Percentiles rank a stretch among this genome's conserved stretches.
Evolutionary conservation across 2,797 vertebrate genomes (phyloP).

Genomic region (Taenioides sp.): DNA sequence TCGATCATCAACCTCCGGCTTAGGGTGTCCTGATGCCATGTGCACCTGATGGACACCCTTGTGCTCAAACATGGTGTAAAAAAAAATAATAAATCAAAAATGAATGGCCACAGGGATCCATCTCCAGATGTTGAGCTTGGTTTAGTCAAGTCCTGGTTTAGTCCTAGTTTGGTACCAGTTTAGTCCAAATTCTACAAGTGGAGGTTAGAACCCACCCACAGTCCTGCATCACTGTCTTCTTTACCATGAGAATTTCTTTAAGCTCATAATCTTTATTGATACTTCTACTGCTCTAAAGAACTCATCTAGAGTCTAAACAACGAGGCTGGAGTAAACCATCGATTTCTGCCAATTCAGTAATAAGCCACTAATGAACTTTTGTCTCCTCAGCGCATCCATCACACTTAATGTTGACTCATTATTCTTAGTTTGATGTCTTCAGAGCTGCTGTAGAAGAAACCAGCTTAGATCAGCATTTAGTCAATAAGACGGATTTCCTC

Average conservation of each 20-base stretch:
- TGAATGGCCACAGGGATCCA: too few relatives aligned
- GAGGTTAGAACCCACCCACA: too few relatives aligned
- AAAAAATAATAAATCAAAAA: too few relatives aligned
- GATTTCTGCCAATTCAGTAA: slow-evolving; percentile 46
- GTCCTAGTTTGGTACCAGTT: too few relatives aligned
- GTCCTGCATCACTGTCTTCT: too few relatives aligned
- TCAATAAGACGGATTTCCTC: slow-evolving; percentile 46
- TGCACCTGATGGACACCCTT: too few relatives aligned
- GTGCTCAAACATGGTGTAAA: too few relatives aligned
- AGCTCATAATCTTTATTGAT: slow-evolving; percentile 56
- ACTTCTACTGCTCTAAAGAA: slow-evolving; percentile 36
- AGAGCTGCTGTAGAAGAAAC: slow-evolving; percentile 54
- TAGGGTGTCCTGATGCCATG: too few relatives aligned
- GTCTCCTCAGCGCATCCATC: slow-evolving; percentile 29
- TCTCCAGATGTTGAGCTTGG: too few relatives aligned
- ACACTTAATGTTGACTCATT: slow-evolving; percentile 46
- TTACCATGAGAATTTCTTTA: slow-evolving; percentile 21
- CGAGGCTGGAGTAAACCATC: slow-evolving; percentile 12
- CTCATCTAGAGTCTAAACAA: slow-evolving; percentile 40
- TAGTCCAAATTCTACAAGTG: too few relatives aligned
- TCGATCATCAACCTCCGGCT: too few relatives aligned
- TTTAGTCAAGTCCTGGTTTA: too few relatives aligned
- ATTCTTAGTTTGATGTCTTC: slow-evolving; percentile 56
- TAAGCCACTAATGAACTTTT: slow-evolving; percentile 46
- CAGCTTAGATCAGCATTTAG: slow-evolving; percentile 35